Evolutionary conservation across 2,113 vertebrate species (phyloP), one percentile per base, ranked within the genome.

Genomic region (Atlantisia rogersi): DNA sequence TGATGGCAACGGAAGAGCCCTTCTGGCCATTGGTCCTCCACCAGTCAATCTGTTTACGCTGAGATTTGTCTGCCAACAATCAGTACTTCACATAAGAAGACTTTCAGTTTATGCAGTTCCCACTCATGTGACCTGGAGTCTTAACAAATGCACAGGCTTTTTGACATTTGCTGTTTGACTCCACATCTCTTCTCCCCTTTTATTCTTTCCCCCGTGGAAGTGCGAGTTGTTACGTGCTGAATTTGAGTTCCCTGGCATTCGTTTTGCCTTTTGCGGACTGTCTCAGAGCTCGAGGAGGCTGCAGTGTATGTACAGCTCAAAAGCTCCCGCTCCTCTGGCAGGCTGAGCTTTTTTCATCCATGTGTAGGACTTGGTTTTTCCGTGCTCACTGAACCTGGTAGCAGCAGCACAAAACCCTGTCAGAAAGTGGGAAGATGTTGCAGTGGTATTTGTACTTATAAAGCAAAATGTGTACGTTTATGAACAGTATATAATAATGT

Each of bases 291-390:
- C 1, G 0, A 64, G 68, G 71, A 86, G 16, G 29, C 58, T 83
- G 76, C 58, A 28, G 20, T 0, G 0, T 16, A 12, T 32, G 0
- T 16, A 11, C 32, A 48, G 24, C 78, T 93, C 21, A 6, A 44
- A 44, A 90, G 62, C 85, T 84, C 37, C 68, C 52, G n/a, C 40
- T 73, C 16, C 40, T 73, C 19, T 82, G 62, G 10, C 85, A 24
- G 46, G n/a, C 56, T 3, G 9, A 39, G 70, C 10, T 44, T 74
- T 86, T 88, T 74, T 68, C 17, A 18, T 39, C 31, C 50, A 29
- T 28, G 11, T 71, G 25, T 17, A 53, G 50, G 60, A 15, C 21
- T 77, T 0, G 0, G 1, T 48, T 92, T 84, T 82, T 44, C 26
- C 2, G 0, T 59, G 21, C 40, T 62, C 13, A 2, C 32, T 59